Evolutionary conservation across 2,113 vertebrate genomes (phyloP).

Genomic region (Ranitomeya variabilis): DNA sequence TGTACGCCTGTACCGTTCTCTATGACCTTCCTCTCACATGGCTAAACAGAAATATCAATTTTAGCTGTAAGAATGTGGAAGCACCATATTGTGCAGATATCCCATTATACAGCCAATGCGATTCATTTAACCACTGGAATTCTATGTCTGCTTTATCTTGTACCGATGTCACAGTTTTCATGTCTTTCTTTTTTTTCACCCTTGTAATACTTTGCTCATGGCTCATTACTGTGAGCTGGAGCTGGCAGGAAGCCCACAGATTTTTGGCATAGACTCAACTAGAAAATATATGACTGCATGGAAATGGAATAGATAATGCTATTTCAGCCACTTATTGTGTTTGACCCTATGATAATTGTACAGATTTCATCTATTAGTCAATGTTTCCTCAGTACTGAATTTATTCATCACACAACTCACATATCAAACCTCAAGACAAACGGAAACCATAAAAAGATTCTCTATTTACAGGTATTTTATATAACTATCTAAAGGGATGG

Average conservation of each 20-base stretch:
- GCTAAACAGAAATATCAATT: background rate
- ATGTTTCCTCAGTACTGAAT: background rate
- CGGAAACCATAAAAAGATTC: background rate
- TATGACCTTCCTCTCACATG: background rate
- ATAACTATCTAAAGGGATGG: background rate
- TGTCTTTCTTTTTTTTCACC: background rate
- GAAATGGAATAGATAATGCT: slow-evolving; percentile 30
- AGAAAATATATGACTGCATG: slow-evolving; percentile 14
- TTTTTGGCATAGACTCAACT: slow-evolving; percentile 13
- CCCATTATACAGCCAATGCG: slow-evolving; percentile 21
- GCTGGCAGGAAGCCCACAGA: background rate
- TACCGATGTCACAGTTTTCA: slow-evolving; percentile 25
- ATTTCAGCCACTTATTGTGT: background rate
- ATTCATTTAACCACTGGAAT: slow-evolving; percentile 27
- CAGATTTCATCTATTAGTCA: slow-evolving; percentile 34
- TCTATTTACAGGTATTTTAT: background rate
- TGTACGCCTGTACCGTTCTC: background rate
- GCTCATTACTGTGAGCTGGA: slow-evolving; percentile 3
- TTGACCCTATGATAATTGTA: slow-evolving; percentile 24
- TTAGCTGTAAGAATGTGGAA: slow-evolving; percentile 11
- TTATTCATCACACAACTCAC: background rate
- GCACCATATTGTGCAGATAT: slow-evolving; percentile 22
- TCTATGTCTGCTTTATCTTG: slow-evolving; percentile 10
- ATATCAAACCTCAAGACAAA: background rate
- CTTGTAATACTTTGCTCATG: background rate